Percentiles rank a stretch among this genome's conserved stretches.
Conservation (phyloP, 1,140 invertebrate species). For the Neodiprion virginianus region DNA sequence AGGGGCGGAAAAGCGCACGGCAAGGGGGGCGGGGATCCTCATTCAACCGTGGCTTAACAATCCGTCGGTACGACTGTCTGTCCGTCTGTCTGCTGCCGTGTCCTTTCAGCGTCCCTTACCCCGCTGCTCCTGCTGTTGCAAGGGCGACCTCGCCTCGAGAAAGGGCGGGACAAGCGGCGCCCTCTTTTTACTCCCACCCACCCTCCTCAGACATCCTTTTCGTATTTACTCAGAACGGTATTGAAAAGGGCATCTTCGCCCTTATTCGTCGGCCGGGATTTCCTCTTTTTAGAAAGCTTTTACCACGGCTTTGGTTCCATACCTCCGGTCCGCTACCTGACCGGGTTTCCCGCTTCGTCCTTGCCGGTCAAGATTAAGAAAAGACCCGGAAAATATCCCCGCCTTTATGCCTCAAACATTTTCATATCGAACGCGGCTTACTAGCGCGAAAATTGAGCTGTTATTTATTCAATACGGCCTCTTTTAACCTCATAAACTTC, state of each 20-base stretch:
- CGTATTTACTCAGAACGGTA: slow-evolving; percentile 7
- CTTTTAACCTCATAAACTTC: not conserved
- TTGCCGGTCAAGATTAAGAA: too few species aligned
- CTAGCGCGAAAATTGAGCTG: too few species aligned
- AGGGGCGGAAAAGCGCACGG: not conserved
- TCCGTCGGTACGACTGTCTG: not conserved
- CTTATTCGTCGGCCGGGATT: not conserved
- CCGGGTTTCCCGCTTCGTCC: not conserved
- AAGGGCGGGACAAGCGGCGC: not conserved
- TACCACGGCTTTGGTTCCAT: not conserved
- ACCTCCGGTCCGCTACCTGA: not conserved
- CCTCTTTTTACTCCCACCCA: not conserved
- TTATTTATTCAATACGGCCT: not conserved
- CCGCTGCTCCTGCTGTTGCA: too few species aligned
- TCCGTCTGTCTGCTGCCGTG: not conserved
- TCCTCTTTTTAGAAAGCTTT: not conserved
- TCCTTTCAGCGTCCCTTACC: not conserved
- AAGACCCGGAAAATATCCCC: too few species aligned
- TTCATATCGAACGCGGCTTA: too few species aligned
- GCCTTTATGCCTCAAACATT: too few species aligned
- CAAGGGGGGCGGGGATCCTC: not conserved
- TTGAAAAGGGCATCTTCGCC: slow-evolving; percentile 1
- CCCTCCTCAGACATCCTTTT: not conserved
- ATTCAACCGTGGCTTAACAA: not conserved
- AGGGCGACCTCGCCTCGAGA: too few species aligned